Evolutionary conservation across 2,888 invertebrate genomes (phyloP).

Genomic region (Gerris lacustris): DNA sequence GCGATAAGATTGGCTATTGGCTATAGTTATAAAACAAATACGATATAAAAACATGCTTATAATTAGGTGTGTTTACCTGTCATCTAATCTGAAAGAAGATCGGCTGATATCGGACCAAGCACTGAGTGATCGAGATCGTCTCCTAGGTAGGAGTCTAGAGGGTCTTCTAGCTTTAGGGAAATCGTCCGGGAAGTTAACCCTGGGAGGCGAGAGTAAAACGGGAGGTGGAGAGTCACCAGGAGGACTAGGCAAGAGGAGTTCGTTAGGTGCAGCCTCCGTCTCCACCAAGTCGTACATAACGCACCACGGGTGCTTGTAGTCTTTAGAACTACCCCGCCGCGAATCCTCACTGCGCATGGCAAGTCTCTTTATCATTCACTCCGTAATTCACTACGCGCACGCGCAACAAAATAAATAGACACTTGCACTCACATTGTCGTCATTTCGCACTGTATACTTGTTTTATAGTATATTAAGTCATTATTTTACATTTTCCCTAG

Average conservation of each 20-base stretch:
- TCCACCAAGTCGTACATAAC: slow-evolving; percentile 31
- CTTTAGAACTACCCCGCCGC: slow-evolving; percentile 9
- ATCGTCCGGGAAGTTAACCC: slow-evolving; percentile 31
- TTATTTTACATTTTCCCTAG: background rate
- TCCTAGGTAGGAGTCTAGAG: slow-evolving; percentile 38
- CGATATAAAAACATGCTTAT: too few species aligned
- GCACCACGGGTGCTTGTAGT: slow-evolving; percentile 28
- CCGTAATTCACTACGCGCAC: background rate
- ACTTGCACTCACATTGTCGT: background rate
- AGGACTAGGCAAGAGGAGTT: slow-evolving; percentile 27
- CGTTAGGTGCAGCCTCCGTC: slow-evolving; percentile 29
- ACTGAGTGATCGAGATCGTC: slow-evolving; percentile 57
- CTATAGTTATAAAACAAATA: too few species aligned
- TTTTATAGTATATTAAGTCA: background rate
- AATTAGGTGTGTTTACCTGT: slow-evolving; percentile 44
- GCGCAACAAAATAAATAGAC: background rate
- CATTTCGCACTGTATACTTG: too few species aligned
- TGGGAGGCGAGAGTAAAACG: slow-evolving; percentile 6
- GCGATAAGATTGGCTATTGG: too few species aligned
- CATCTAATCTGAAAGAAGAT: slow-evolving; percentile 67
- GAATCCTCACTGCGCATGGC: slow-evolving; percentile 10
- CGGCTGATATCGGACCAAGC: slow-evolving; percentile 79
- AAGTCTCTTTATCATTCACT: background rate
- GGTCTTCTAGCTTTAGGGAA: slow-evolving; percentile 36
- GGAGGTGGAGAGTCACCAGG: slow-evolving; percentile 6